Percentiles rank a stretch among this genome's conserved stretches.
Evolutionary conservation across 2,888 invertebrate genomes (phyloP).

Genomic region (Hypselothyrea guttata): DNA sequence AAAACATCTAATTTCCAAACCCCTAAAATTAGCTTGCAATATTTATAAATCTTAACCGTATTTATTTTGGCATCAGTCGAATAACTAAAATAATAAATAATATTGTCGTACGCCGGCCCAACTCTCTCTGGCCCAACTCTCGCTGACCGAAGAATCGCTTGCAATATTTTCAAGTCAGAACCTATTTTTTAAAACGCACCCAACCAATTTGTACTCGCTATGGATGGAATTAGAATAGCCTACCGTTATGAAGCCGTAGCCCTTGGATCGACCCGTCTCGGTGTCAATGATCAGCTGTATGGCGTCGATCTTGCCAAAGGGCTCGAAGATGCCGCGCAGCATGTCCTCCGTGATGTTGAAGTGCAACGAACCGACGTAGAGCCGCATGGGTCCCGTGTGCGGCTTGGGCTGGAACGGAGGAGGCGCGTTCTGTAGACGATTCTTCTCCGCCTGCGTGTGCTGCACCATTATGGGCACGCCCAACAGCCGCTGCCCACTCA

Average conservation of each 20-base stretch:
- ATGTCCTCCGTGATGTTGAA: constrained; percentile 99
- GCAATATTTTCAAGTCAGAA: too few species aligned
- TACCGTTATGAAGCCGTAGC: constrained; percentile 98
- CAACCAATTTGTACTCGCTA: too few species aligned
- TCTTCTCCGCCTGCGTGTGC: constrained; percentile 97
- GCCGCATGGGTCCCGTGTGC: constrained; percentile 95
- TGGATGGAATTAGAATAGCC: too few species aligned
- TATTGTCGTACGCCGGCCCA: too few species aligned
- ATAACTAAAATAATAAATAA: too few species aligned
- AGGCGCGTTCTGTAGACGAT: constrained; percentile 94
- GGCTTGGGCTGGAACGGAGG: constrained; percentile 93
- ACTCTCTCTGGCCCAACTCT: too few species aligned
- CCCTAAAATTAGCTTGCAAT: too few species aligned
- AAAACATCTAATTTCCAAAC: too few species aligned
- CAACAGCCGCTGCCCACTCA: constrained; percentile 96
- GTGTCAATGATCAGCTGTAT: constrained; percentile 98
- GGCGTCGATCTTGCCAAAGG: constrained; percentile 97
- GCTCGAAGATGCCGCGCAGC: constrained; percentile 98
- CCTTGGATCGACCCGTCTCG: constrained; percentile 96
- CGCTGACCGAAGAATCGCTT: too few species aligned
- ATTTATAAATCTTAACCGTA: too few species aligned
- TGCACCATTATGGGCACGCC: constrained; percentile 99
- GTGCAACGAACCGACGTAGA: constrained; percentile 98
- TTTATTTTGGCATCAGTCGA: too few species aligned
- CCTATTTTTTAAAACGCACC: too few species aligned